These are phyloP conservation scores for Salticus scenicus DNA, from an alignment of 2,888 invertebrate genomes.

Conservation along the genomic window DNA sequence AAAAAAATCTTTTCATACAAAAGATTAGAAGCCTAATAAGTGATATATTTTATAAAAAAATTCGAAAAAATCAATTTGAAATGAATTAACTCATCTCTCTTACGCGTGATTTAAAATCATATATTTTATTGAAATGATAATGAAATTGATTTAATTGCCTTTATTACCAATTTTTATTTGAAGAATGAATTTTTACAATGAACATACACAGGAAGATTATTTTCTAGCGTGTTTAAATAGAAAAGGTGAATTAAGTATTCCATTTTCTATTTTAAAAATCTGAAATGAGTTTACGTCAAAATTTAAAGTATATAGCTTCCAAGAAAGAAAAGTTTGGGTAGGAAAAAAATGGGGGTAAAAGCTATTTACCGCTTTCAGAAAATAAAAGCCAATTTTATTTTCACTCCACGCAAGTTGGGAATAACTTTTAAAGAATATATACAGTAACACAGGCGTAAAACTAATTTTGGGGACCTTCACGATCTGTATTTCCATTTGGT, in stretches of 20 bases:
- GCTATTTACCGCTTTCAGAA: slow-evolving; percentile 23
- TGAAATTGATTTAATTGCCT: slow-evolving; percentile 20
- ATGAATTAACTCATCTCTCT: background rate
- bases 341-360: background rate
- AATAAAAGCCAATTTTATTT: slow-evolving; percentile 65
- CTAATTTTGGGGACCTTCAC: slow-evolving; percentile 55
- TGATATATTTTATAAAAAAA: too few species aligned
- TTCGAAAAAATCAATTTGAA: too few species aligned
- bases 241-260: background rate
- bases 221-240: background rate
- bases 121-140: background rate
- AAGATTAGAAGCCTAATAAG: too few species aligned
- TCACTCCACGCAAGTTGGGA: slow-evolving; percentile 50
- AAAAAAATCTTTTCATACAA: too few species aligned
- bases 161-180: slow-evolving; percentile 3
- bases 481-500: slow-evolving; percentile 58
- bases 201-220: background rate
- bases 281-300: slow-evolving; percentile 5
- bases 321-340: background rate
- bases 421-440: slow-evolving; percentile 52
- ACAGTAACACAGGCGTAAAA: slow-evolving; percentile 37
- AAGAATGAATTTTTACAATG: background rate
- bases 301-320: background rate
- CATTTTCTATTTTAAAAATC: background rate
- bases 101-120: background rate